Base-by-base conservation (phyloP, 2,113 vertebrate species). In the Cottus gobio region DNA sequence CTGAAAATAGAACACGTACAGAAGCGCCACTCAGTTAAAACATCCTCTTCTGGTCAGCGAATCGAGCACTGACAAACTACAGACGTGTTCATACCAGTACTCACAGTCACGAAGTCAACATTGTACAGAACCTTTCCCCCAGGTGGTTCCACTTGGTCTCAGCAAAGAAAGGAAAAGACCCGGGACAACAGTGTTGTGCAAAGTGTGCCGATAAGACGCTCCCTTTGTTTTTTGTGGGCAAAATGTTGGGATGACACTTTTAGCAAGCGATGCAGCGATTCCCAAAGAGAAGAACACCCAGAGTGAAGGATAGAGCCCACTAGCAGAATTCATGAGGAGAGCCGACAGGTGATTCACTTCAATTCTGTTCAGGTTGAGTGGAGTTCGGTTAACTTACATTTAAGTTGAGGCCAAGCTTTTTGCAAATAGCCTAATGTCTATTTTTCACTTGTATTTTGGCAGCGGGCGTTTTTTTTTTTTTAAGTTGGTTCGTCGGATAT, bases 91-190 rank as follows among this genome's bases (percentile, higher is more conserved):
- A 66, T 46, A 61, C 42, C 65, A 72, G 85, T 91, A 93, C 86
- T 93, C 87, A 91, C 42, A 85, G 63, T 7, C 85, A 81, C 9
- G 84, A 61, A 13, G 89, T 61, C 79, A 86, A 87, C 36, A 87
- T 77, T 80, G 75, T 68, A 87, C 67, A 88, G 71, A 77, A 57
- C 75, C 16, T 81, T 83, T 57, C 78, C 86, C 79, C 78, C 72
- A 84, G 85, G 37, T 63, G 74, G 85, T 74, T 83, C 87, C 88
- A 83, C 84, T 90, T 67, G 86, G 80, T 86, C 76, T 91, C 73
- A 82, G 80, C 70, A 88, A 77, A 84, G 39, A 78, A 82, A 84
- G 44, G 7, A 79, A 70, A 80, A 57, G 11, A 56, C 20, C 20
- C 72, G 2, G 11, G 36, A 64, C 31, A 80, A 77, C 2, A 46